Evolutionary conservation across 2,797 vertebrate species (phyloP), one percentile per base, ranked within the genome.

Genomic region (Rhabdophis nuchalis): DNA sequence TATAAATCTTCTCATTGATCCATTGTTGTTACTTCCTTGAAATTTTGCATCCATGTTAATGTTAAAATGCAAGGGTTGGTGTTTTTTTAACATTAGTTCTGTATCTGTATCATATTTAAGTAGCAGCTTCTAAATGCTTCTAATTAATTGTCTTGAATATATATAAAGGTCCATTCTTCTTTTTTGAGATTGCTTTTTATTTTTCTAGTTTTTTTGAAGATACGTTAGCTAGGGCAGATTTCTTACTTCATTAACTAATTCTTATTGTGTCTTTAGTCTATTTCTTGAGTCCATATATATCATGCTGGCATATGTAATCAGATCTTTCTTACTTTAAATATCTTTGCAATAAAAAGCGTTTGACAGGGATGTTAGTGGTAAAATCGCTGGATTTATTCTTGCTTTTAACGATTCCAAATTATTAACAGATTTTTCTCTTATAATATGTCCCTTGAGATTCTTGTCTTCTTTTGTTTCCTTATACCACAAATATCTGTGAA

Each of bases 381-480:
- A 46, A 82, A 82, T 82, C 72, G 25, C 41, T 46, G 41, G 36
- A 82, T 82, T 82, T 82, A 82, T 82, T 46, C 10, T 82, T 82
- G 36, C 41, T 82, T 46, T 82, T 82, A 82, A 82, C 0, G 41
- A 82, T 82, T 82, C 72, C 72, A 46, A 82, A 82, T 88, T 0
- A 53, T 16, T 1, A 27, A 4, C 90, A 86, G 87, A 27, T 91
- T 56, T 87, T 27, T 25, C 20, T 91, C 82, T 52, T 29, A 10
- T 64, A 86, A 32, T 57, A 41, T 0, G 4, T 3, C 54, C 10
- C 0, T 10, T 13, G 6, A 50, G 13, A 10, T 82, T 64, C 64
- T 53, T 23, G 29, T 9, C 58, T 64, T 12, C n/a, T 1, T 36
- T 3, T 57, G 13, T 53, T n/a, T 85, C 60, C 11, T 36, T 89